Evolutionary conservation across 53 echinoderm and acorn worm genomes (phyloP).

Genomic region (Hippasteria phrygiana): DNA sequence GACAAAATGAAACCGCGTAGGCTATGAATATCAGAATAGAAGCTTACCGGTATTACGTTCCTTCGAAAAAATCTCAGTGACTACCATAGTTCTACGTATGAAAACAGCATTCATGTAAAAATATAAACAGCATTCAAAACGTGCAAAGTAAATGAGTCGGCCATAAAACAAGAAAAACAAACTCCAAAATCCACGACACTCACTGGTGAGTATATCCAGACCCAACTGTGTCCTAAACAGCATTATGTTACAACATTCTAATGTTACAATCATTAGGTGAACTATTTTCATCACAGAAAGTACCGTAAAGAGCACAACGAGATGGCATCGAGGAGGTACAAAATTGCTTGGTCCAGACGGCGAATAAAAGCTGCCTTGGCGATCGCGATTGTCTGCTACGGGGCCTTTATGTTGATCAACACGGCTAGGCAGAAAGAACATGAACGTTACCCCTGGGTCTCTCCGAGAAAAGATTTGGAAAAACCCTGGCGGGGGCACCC

Average conservation of each 20-base stretch:
- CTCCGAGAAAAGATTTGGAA: not conserved
- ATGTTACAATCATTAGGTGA: not conserved
- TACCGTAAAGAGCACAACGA: not conserved
- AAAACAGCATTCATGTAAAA: not conserved
- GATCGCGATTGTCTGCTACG: not conserved
- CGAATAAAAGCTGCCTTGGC: not conserved
- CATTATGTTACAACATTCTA: not conserved
- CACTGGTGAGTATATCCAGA: not conserved
- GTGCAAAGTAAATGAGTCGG: too few relatives aligned
- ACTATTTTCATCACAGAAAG: not conserved
- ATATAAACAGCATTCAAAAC: not conserved
- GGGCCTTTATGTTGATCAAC: not conserved
- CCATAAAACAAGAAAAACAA: too few relatives aligned
- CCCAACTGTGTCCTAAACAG: too few relatives aligned
- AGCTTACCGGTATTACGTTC: too few relatives aligned
- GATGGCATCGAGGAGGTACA: not conserved
- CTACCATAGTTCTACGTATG: not conserved
- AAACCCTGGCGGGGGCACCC: not conserved
- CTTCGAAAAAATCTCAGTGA: not conserved
- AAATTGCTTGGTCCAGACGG: conserved; percentile 8
- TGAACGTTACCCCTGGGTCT: not conserved
- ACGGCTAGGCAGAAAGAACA: not conserved
- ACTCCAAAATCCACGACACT: not conserved
- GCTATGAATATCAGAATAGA: too few relatives aligned
- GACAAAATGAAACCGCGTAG: too few relatives aligned